phyloP scores from a whole-genome alignment of 2,113 vertebrate genomes.

The Caranx melampygus region DNA sequence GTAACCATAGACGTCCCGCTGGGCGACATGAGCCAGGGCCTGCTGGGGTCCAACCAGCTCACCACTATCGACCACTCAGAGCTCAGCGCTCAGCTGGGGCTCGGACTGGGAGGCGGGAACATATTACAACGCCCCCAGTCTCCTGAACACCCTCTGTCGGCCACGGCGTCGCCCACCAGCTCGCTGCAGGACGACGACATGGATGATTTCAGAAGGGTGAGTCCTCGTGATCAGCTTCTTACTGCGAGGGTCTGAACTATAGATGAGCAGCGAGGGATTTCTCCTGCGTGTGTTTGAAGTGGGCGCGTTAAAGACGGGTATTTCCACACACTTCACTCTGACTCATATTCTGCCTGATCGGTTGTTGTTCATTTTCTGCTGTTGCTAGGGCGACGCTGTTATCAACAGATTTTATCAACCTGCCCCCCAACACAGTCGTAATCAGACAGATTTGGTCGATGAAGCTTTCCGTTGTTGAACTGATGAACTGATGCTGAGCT shows the following conservation, averaged over 20 bases:
- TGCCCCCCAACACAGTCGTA: too few species aligned
- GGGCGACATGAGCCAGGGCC: conserved; percentile 86
- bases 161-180: conserved; percentile 87
- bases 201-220: conserved; percentile 89
- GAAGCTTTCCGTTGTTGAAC: too few species aligned
- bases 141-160: conserved; percentile 87
- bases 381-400: too few species aligned
- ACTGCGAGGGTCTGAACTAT: too few species aligned
- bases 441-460: too few species aligned
- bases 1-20: conserved; percentile 91
- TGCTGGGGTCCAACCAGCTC: conserved; percentile 89
- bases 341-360: neutral
- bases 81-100: conserved; percentile 91
- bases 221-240: too few species aligned
- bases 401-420: too few species aligned
- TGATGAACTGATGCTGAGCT: too few species aligned
- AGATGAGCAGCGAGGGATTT: too few species aligned
- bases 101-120: conserved; percentile 86
- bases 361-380: neutral
- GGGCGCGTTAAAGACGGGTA: too few species aligned
- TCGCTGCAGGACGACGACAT: conserved; percentile 92
- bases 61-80: conserved; percentile 95
- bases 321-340: too few species aligned
- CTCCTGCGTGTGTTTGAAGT: too few species aligned
- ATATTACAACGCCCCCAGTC: conserved; percentile 86